Conservation (phyloP, 2,113 vertebrate genomes). For the Brevimyrus niger region DNA sequence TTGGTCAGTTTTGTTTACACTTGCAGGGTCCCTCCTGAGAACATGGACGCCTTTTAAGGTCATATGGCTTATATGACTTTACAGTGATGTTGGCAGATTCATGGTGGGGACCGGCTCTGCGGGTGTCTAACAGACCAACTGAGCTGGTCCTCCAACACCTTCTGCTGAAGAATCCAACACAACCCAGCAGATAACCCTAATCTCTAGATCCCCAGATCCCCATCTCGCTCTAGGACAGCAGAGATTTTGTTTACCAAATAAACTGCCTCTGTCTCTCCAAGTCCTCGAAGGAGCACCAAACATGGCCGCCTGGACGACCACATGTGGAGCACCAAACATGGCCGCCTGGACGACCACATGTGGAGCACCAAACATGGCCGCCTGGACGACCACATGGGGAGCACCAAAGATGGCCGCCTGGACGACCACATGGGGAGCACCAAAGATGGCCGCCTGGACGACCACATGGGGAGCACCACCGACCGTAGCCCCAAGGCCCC, state of each 20-base stretch:
- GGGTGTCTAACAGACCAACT: neutral
- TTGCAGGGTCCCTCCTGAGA: neutral
- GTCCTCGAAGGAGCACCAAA: neutral
- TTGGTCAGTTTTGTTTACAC: neutral
- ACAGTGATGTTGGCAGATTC: neutral
- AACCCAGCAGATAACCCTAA: neutral
- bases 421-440: too few relatives aligned
- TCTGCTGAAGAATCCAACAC: neutral
- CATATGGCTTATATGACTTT: neutral
- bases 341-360: neutral
- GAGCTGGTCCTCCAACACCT: neutral
- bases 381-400: neutral
- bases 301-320: neutral
- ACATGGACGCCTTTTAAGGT: neutral
- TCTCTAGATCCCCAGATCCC: neutral
- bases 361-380: neutral
- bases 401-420: neutral
- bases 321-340: too few relatives aligned
- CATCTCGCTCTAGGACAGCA: neutral
- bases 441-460: neutral
- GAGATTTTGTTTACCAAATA: neutral
- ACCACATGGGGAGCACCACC: neutral
- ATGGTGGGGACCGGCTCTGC: neutral
- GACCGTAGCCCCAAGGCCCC: neutral
- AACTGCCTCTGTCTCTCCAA: neutral